Percentiles rank a stretch among this genome's conserved stretches.
phyloP scores from a whole-genome alignment of 2,113 vertebrate species.

The Chelonoidis abingdonii region DNA sequence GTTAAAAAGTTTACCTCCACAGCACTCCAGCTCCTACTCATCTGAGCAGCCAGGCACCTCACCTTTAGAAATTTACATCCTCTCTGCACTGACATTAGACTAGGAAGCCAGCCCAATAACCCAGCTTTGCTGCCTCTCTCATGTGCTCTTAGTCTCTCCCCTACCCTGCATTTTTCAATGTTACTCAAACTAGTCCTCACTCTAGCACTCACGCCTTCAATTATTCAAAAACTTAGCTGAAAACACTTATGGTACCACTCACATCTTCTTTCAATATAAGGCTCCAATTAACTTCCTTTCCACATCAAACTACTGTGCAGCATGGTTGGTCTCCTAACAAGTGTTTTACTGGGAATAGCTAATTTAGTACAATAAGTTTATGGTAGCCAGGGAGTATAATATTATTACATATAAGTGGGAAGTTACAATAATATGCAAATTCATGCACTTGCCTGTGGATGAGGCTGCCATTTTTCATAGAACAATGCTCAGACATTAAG shows the following conservation, averaged over 20 bases:
- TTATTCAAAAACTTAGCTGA: background rate
- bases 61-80: background rate
- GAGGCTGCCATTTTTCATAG: background rate
- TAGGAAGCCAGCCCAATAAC: background rate
- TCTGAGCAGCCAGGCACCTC: background rate
- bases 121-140: background rate
- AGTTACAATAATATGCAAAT: background rate
- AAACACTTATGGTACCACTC: fast-evolving
- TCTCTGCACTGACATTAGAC: background rate
- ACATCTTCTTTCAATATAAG: background rate
- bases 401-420: background rate
- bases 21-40: background rate
- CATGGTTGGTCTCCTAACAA: background rate
- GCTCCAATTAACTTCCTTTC: background rate
- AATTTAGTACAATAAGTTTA: background rate
- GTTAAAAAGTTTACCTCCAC: background rate
- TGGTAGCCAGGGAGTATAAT: background rate
- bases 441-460: background rate
- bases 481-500: background rate
- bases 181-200: background rate
- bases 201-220: background rate
- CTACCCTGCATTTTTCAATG: background rate
- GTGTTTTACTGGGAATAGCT: background rate
- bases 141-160: background rate
- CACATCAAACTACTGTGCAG: background rate